Conservation (phyloP, 2,888 invertebrate species). For the Pilophorus perplexus region DNA sequence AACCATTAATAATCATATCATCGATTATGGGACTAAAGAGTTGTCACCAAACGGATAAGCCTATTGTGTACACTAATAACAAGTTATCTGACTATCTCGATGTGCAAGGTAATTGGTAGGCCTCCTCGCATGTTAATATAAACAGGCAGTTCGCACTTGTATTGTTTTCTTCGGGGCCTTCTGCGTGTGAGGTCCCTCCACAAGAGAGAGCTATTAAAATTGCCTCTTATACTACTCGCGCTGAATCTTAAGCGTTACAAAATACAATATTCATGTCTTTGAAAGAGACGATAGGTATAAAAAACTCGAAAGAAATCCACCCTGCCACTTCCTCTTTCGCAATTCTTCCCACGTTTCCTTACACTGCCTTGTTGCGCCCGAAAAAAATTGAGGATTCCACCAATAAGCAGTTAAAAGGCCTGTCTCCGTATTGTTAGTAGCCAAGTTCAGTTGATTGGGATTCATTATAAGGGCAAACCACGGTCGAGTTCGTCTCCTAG, state of each 20-base stretch:
- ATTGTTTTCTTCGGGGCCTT: neutral
- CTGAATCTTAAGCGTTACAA: constrained; percentile 19
- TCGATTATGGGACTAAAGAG: constrained; percentile 14
- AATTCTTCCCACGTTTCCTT: constrained; percentile 26
- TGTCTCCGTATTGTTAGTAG: neutral
- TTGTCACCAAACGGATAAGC: constrained; percentile 29
- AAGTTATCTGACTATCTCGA: constrained; percentile 22
- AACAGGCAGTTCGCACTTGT: constrained; percentile 15
- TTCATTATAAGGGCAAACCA: no score
- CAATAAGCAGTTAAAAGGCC: constrained; percentile 6
- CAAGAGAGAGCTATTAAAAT: constrained; percentile 13
- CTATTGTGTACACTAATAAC: constrained; percentile 24
- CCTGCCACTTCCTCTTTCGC: constrained; percentile 24
- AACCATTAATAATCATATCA: constrained; percentile 27
- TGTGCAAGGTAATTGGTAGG: constrained; percentile 4
- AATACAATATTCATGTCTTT: constrained; percentile 31
- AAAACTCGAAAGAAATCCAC: constrained; percentile 3
- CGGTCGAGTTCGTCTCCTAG: no score
- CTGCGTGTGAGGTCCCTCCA: constrained; percentile 14
- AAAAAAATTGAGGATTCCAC: constrained; percentile 9
- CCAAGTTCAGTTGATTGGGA: no score
- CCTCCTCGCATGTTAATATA: constrained; percentile 15
- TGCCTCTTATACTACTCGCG: constrained; percentile 27
- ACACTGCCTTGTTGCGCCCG: neutral
- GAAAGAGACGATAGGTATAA: no score